phyloP scores from a whole-genome alignment of 2,888 invertebrate species.

The Andricus curvator region DNA sequence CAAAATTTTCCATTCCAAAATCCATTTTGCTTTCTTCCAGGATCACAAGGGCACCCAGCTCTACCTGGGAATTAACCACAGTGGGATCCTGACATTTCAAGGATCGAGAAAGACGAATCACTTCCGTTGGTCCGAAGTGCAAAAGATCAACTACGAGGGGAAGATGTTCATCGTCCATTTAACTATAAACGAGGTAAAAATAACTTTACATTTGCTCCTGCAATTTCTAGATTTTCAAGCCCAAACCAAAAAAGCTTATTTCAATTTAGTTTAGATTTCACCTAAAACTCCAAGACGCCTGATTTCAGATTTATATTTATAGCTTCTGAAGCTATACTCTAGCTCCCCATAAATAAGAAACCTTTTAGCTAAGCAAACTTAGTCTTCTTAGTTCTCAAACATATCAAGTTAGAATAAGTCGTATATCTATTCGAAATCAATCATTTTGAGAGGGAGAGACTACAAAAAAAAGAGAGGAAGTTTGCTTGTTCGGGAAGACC shows the following conservation, averaged over 20 bases:
- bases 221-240: background rate
- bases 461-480: background rate
- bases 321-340: constrained; percentile 7
- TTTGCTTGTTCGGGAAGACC: constrained; percentile 18
- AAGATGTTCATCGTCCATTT: constrained; percentile 98
- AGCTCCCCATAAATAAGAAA: background rate
- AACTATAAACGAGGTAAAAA: constrained; percentile 91
- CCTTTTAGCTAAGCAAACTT: background rate
- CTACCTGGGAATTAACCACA: constrained; percentile 96
- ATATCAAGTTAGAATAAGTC: background rate
- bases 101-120: constrained; percentile 95
- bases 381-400: background rate
- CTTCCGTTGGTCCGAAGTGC: constrained; percentile 97
- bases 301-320: constrained; percentile 10
- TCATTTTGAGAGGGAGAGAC: background rate
- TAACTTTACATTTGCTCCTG: background rate
- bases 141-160: constrained; percentile 97
- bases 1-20: background rate
- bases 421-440: background rate
- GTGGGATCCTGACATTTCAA: constrained; percentile 96
- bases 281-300: background rate
- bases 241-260: background rate
- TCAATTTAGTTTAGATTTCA: constrained; percentile 1
- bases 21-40: constrained; percentile 78
- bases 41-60: constrained; percentile 95